phyloP scores from a whole-genome alignment of 2,797 vertebrate species.

The Epinephelus coioides region DNA sequence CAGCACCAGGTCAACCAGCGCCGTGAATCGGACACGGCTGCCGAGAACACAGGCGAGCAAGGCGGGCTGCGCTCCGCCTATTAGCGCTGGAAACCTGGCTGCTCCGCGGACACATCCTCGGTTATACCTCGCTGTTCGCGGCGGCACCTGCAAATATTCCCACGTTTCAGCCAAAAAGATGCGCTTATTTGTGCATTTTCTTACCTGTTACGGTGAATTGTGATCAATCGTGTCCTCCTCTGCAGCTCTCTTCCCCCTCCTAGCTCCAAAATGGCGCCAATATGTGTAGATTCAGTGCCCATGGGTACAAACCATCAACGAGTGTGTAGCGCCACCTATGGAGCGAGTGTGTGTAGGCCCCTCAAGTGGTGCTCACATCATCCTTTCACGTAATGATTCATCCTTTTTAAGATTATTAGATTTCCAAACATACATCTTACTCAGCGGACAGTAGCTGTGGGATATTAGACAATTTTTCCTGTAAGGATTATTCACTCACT shows the following conservation, averaged over 20 bases:
- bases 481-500: too few relatives aligned
- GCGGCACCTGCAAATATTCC: background rate
- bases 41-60: constrained; percentile 70
- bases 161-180: background rate
- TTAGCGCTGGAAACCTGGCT: constrained; percentile 12
- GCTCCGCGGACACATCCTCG: background rate
- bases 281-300: constrained; percentile 86
- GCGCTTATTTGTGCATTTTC: constrained; percentile 48
- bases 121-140: background rate
- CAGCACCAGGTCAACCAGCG: constrained; percentile 66
- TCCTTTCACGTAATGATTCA: too few relatives aligned
- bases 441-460: too few relatives aligned
- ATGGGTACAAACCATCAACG: constrained; percentile 56
- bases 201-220: constrained; percentile 85
- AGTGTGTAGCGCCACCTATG: constrained; percentile 74
- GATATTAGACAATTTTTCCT: too few relatives aligned
- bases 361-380: background rate
- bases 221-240: constrained; percentile 88
- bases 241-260: constrained; percentile 89
- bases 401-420: too few relatives aligned
- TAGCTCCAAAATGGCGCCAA: constrained; percentile 99
- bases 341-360: background rate
- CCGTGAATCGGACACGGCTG: constrained; percentile 66
- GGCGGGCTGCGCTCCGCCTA: constrained; percentile 67
- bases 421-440: too few relatives aligned